Evolutionary conservation across 2,797 vertebrate species (phyloP), one percentile per base, ranked within the genome.

Genomic region (Graptemys geographica): DNA sequence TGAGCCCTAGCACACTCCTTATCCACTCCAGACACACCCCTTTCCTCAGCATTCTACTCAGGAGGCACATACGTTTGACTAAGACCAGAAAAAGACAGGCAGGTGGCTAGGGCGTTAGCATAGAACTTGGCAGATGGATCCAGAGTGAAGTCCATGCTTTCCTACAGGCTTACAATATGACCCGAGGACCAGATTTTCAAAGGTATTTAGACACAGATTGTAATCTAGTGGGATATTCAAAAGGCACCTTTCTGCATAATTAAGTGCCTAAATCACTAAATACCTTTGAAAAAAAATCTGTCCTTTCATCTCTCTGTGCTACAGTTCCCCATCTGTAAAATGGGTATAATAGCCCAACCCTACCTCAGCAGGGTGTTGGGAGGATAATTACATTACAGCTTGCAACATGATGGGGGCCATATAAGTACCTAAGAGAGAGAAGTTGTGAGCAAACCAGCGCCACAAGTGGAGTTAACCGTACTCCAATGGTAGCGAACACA

Each of bases 251-350:
- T 31, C 44, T 87, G 27, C 18, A 3, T 86, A 79, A 81, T 44
- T 4, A 27, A 82, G 33, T 69, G 21, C 52, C 28, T 5, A 23
- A 41, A 41, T 41, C 41, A 41, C 41, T 41, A 41, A 80, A n/a
- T 69, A 25, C 52, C 28, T 6, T 2, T 51, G 79, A 37, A 37
- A 37, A 37, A 1, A 51, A 51, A 0, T 0, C 6, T 1, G 4
- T 7, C 7, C 5, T 76, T 0, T 1, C 37, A 10, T 74, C 81
- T 89, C 8, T 21, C 59, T 3, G 5, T 59, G 25, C 3, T 25
- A 90, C 33, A 0, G 19, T 47, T 55, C 72, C 27, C 21, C 6
- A 31, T 57, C 33, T 41, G 57, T 53, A 2, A 82, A 79, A 83
- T 83, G n/a, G 74, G 44, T 2, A 11, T 44, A 55, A 56, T 84